These are phyloP conservation scores for Heliangelus exortis DNA, from an alignment of 2,797 vertebrate genomes.

Conservation along the genomic window DNA sequence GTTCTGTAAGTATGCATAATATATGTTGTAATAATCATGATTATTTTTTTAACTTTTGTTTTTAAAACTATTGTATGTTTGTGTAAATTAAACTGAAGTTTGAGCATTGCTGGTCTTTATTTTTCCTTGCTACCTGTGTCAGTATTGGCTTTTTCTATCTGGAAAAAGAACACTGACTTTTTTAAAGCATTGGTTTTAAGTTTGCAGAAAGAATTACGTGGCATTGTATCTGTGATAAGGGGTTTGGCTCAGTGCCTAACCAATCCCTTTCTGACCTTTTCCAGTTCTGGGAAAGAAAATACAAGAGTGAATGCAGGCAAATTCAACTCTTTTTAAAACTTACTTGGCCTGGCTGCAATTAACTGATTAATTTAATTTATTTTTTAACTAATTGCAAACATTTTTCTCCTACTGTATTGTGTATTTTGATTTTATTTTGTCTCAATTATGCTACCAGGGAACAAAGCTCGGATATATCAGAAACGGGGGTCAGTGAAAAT, in stretches of 20 bases:
- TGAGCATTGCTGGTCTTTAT: background rate
- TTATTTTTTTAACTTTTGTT: background rate
- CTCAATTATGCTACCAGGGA: conserved; percentile 79
- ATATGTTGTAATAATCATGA: background rate
- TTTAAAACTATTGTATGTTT: background rate
- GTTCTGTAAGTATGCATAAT: background rate
- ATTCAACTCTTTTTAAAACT: background rate
- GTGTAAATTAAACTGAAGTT: background rate
- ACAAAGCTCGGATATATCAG: conserved; percentile 84
- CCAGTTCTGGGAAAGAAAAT: background rate
- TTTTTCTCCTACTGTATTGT: background rate
- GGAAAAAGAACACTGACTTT: rapidly evolving
- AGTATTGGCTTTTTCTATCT: background rate
- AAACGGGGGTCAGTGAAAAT: conserved; percentile 92
- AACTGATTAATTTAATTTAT: background rate
- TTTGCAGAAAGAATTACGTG: background rate
- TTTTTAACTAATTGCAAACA: background rate
- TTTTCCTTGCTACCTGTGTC: background rate
- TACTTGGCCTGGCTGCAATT: background rate
- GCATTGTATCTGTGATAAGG: background rate
- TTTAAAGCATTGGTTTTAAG: background rate
- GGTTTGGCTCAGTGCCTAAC: background rate
- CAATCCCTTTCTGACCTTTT: background rate
- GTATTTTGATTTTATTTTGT: background rate
- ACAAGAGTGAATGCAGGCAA: background rate